phyloP scores from a whole-genome alignment of 2,797 vertebrate species.

The Somateria mollissima region DNA sequence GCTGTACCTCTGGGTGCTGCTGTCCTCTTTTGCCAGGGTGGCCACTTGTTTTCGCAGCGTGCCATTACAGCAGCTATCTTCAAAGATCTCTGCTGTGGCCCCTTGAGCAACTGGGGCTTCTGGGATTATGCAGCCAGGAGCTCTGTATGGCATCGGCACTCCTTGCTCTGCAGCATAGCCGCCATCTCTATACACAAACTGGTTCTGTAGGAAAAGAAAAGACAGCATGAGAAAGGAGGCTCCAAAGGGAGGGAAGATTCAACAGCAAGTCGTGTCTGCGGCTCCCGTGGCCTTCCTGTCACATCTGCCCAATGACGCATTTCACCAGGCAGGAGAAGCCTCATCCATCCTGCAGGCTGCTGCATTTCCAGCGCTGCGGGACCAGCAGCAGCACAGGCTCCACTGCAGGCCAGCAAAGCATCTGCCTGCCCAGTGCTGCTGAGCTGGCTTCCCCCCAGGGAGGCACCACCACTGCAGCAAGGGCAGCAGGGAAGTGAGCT shows the following conservation, averaged over 20 bases:
- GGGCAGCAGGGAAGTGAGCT: neutral
- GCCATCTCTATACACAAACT: slow-evolving; percentile 92
- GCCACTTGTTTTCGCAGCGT: slow-evolving; percentile 87
- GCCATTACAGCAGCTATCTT: slow-evolving; percentile 91
- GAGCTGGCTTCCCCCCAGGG: neutral
- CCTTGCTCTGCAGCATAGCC: slow-evolving; percentile 82
- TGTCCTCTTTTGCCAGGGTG: slow-evolving; percentile 84
- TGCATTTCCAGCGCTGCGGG: rapidly evolving
- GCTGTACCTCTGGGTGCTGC: slow-evolving; percentile 90
- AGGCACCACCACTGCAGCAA: neutral
- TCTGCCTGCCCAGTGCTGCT: rapidly evolving
- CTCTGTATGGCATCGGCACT: slow-evolving; percentile 84
- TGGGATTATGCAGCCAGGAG: slow-evolving; percentile 79
- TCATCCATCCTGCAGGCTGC: neutral
- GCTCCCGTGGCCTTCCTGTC: neutral
- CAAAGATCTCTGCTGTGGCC: slow-evolving; percentile 79
- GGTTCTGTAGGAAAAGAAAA: slow-evolving; percentile 82
- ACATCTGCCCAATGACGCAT: neutral
- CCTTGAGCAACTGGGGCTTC: slow-evolving; percentile 81
- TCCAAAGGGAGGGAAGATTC: rapidly evolving
- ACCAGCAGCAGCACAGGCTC: neutral
- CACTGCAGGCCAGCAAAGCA: neutral
- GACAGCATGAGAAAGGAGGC: neutral
- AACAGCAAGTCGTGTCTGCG: neutral
- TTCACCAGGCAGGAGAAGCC: neutral